Evolutionary conservation across 2,888 invertebrate species (phyloP).

Genomic region (Autographa pulchrina): DNA sequence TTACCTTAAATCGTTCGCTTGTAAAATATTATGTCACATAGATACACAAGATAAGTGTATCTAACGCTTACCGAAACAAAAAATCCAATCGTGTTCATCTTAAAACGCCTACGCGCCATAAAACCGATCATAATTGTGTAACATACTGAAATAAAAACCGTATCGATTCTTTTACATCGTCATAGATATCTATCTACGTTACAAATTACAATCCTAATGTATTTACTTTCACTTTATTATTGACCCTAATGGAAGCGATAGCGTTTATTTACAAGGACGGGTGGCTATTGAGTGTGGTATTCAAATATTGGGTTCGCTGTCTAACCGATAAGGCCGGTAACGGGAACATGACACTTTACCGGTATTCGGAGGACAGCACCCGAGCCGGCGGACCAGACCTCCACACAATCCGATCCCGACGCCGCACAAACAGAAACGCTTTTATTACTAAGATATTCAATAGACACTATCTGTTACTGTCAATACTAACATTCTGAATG

Average conservation of each 20-base stretch:
- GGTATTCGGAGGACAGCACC: slow-evolving; percentile 62
- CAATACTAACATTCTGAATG: slow-evolving; percentile 67
- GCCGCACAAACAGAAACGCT: slow-evolving; percentile 60
- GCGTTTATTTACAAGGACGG: slow-evolving; percentile 62
- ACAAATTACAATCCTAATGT: slow-evolving; percentile 65
- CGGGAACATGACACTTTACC: slow-evolving; percentile 76
- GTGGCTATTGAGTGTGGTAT: slow-evolving; percentile 73
- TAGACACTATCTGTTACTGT: slow-evolving; percentile 65
- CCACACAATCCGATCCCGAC: slow-evolving; percentile 54
- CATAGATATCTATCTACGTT: slow-evolving; percentile 57
- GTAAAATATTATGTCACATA: slow-evolving; percentile 21
- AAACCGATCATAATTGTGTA: slow-evolving; percentile 46
- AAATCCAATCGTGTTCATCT: slow-evolving; percentile 33
- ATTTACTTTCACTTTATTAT: slow-evolving; percentile 67
- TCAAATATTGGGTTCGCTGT: slow-evolving; percentile 77
- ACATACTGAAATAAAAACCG: slow-evolving; percentile 42
- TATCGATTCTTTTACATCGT: slow-evolving; percentile 52
- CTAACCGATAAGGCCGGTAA: slow-evolving; percentile 75
- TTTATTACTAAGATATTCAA: slow-evolving; percentile 68
- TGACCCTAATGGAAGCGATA: slow-evolving; percentile 67
- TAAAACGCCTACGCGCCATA: slow-evolving; percentile 45
- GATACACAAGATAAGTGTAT: slow-evolving; percentile 25
- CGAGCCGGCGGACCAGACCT: slow-evolving; percentile 36
- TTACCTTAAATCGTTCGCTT: slow-evolving; percentile 9
- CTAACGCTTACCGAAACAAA: slow-evolving; percentile 29